Evolutionary conservation across 1,140 invertebrate genomes (phyloP), one percentile per base, ranked within the genome.

Genomic region (Caenorhabditis briggsae): DNA sequence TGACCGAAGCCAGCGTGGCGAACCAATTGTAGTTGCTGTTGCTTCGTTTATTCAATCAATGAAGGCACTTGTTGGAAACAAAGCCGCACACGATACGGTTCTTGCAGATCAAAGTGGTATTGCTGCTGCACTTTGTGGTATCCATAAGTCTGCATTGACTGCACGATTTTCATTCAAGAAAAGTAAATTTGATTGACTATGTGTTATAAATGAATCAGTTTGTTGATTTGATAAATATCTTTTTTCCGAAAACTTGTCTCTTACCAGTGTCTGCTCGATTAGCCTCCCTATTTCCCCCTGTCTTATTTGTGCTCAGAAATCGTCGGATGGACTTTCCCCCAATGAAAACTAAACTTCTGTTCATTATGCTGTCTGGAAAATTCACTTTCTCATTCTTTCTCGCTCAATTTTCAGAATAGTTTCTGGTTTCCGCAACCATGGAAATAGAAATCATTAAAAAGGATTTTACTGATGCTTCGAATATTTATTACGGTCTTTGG

Each of bases 211-310:
- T n/a, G n/a, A n/a, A n/a, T 53, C 50, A 1, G 16, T 53, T 53
- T 53, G 9, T 53, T 58, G n/a, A 58, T 5, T 20, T 58, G n/a
- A 20, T 23, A 12, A 11, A 61, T 25, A 23, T 61, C 25, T 61
- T 61, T 12, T 1, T 61, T 33, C 12, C 11, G 59, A 20, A 8
- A 20, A 20, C 2, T 53, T 48, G 14, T 78, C 48, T 48, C 18
- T 56, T n/a, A 85, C 84, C 84, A 41, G 84, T 85, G 23, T 85
- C 84, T 85, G 61, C 84, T 25, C 84, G 61, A 43, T 50, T 85
- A 2, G 64, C 46, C 0, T 78, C 84, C 23, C 70, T 46, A 7
- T 9, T 11, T 8, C 70, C 70, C 2, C 9, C n/a, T 23, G 70
- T 53, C 43, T 50, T 78, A 23, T 65, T 84, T 1, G 64, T 55